These are phyloP conservation scores for Cheilosia soror DNA, from an alignment of 2,888 invertebrate genomes.

Conservation along the genomic window DNA sequence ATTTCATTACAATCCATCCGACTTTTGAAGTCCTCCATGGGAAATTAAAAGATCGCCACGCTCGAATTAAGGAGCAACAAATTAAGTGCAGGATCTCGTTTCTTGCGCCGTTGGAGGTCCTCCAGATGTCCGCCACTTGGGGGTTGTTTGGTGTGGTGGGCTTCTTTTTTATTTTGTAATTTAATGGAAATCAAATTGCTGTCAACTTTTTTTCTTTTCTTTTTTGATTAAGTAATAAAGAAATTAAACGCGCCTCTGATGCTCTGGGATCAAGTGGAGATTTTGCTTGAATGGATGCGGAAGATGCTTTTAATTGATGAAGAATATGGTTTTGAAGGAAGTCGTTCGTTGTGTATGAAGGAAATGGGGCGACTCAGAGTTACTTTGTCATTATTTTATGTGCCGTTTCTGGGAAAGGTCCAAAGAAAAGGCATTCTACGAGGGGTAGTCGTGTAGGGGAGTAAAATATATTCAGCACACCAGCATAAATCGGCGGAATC, in stretches of 20 bases:
- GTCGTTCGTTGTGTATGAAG: background rate
- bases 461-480: too few relatives aligned
- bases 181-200: conserved; percentile 68
- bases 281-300: background rate
- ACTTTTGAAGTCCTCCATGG: conserved; percentile 73
- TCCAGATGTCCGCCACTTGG: conserved; percentile 3
- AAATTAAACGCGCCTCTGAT: background rate
- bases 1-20: conserved; percentile 69
- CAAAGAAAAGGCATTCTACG: too few relatives aligned
- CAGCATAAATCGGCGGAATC: too few relatives aligned
- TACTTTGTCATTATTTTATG: too few relatives aligned
- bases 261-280: conserved; percentile 19
- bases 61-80: conserved; percentile 71
- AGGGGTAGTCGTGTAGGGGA: too few relatives aligned
- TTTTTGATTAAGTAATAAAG: conserved; percentile 62
- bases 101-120: conserved; percentile 36
- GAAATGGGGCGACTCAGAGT: too few relatives aligned
- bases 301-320: background rate
- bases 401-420: too few relatives aligned
- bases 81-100: conserved; percentile 67
- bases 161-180: conserved; percentile 33
- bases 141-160: background rate
- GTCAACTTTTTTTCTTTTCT: conserved; percentile 61
- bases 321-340: background rate
- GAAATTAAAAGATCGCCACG: conserved; percentile 73